Conservation (phyloP, 2,113 vertebrate species). For the Spea bombifrons region DNA sequence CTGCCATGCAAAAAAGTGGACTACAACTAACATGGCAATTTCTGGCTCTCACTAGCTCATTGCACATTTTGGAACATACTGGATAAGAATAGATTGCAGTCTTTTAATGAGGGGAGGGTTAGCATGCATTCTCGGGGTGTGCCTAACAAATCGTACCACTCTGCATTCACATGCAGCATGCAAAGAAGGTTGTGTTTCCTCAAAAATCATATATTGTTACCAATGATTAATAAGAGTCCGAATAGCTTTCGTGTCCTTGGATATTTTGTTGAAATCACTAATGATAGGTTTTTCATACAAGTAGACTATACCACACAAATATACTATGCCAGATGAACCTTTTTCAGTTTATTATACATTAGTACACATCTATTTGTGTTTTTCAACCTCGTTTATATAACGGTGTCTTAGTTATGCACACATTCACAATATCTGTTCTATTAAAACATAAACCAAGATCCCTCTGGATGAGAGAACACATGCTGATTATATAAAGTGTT, state of each 20-base stretch:
- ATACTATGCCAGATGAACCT: no score
- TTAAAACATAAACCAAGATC: not conserved
- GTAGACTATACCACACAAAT: no score
- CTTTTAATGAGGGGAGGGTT: no score
- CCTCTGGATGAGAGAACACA: not conserved
- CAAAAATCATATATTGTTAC: not conserved
- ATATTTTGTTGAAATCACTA: conserved; percentile 19
- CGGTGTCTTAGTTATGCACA: not conserved
- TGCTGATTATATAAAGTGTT: not conserved
- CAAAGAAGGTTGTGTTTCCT: not conserved
- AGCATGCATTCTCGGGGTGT: no score
- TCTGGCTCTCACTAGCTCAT: no score
- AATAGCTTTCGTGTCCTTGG: conserved; percentile 1
- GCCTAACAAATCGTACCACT: no score
- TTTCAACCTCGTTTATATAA: not conserved
- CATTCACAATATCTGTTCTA: not conserved
- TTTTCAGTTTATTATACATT: not conserved
- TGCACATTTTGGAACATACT: no score
- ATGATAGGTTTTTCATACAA: not conserved
- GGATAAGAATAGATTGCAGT: no score
- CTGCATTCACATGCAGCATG: no score
- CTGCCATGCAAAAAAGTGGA: no score
- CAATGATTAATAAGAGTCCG: not conserved
- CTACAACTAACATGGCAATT: no score
- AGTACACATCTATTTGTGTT: not conserved